A percentile compares a stretch with the other conserved stretches of the same genome.
Evolutionary conservation across 1,140 invertebrate species (phyloP).

Genomic region (honey bee (Apis mellifera)): DNA sequence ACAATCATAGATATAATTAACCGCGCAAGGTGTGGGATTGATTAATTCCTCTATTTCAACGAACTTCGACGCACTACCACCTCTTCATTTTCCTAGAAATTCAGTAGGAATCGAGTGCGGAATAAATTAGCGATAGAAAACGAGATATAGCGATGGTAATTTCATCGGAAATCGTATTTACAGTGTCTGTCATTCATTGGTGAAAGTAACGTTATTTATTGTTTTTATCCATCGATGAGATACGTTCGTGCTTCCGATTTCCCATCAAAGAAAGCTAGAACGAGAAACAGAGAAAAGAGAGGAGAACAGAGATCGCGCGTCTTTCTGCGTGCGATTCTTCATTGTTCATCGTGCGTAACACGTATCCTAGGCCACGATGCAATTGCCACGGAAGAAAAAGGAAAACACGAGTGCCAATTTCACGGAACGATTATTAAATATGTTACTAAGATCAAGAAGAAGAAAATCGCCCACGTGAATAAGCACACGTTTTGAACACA

Average conservation of each 20-base stretch:
- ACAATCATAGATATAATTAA: constrained; percentile 33
- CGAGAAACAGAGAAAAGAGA: not conserved
- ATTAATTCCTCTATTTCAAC: not conserved
- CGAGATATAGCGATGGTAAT: constrained; percentile 14
- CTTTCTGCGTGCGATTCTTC: not conserved
- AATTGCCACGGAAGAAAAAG: constrained; percentile 12
- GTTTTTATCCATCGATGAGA: constrained; percentile 51
- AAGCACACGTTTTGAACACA: constrained; percentile 8
- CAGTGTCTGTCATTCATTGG: constrained; percentile 49
- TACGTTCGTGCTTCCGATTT: constrained; percentile 47
- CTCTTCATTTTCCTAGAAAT: constrained; percentile 37
- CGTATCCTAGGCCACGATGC: constrained; percentile 13
- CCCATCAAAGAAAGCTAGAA: not conserved
- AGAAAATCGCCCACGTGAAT: constrained; percentile 47
- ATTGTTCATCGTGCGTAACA: constrained; percentile 14
- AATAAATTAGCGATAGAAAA: constrained; percentile 31
- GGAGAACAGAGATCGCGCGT: not conserved
- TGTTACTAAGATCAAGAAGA: not conserved
- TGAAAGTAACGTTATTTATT: constrained; percentile 63
- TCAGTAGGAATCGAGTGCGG: constrained; percentile 30
- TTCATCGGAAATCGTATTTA: constrained; percentile 36
- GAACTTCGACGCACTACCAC: not conserved
- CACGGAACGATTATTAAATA: constrained; percentile 32
- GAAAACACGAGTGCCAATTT: constrained; percentile 21
- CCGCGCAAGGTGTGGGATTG: not conserved